Base-by-base conservation (phyloP, 1,140 invertebrate genomes). In the Dreissena rostriformis region DNA sequence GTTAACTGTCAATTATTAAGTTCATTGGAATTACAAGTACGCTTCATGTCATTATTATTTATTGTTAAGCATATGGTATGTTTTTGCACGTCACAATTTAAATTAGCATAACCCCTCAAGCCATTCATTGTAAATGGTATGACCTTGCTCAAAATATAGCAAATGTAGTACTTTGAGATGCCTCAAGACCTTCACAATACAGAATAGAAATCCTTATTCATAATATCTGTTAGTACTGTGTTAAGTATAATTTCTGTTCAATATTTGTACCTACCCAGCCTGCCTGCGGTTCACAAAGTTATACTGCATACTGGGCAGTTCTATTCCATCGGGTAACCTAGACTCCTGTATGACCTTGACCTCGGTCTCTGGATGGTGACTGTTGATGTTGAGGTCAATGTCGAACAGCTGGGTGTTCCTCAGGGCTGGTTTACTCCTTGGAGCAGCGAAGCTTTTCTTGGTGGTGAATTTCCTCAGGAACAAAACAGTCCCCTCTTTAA, bases 361-460 rank as follows among this genome's bases (percentile, higher is more conserved):
- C 66, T 86, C 85, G 1, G 70, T 73, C 26, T n/a, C 68, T 0
- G 87, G 85, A 66, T 87, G 82, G 61, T 86, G 85, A 17, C 83
- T 76, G 71, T 88, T 88, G 10, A 88, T n/a, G 61, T 86, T 88
- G 63, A 88, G 63, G 57, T 88, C 87, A 39, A 87, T 75, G 61
- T 85, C 82, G 57, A 49, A 85, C 51, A 85, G 28, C 22, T 74
- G 39, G 1, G 67, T 66, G 22, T 71, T 67, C 1, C 55, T 71
- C 0, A 75, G 68, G 12, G 26, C 22, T 28, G 74, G 61, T 26
- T 74, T 55, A 19, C 57, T 80, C 26, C 85, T 67, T 24, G 80
- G 70, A 49, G 63, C 1, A 5, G 72, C 77, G 28, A 83, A 86
- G 52, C 78, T 86, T 22, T 70, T 82, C 80, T 87, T 89, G n/a